phyloP scores from a whole-genome alignment of 1,140 invertebrate genomes.

The Carcinoscorpius rotundicauda region DNA sequence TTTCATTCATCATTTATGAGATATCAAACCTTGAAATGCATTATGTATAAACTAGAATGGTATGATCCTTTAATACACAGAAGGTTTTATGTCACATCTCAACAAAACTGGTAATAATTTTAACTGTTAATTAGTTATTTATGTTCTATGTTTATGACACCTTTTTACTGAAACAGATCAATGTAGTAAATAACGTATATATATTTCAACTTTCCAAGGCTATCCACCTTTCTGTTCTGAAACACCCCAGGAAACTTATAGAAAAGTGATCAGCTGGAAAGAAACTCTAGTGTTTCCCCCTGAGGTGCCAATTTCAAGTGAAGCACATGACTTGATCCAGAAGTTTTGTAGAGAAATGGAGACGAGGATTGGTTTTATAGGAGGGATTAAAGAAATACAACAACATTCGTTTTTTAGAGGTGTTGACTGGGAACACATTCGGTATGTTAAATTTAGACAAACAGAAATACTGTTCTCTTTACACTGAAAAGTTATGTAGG shows the following conservation, averaged over 20 bases:
- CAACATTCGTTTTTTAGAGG: slow-evolving; percentile 42
- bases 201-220: slow-evolving; percentile 39
- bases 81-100: too few species aligned
- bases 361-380: slow-evolving; percentile 46
- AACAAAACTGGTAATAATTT: too few species aligned
- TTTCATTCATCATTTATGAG: too few species aligned
- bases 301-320: slow-evolving; percentile 94
- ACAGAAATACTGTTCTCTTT: too few species aligned
- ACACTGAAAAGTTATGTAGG: too few species aligned
- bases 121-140: too few species aligned
- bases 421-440: slow-evolving; percentile 70
- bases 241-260: slow-evolving; percentile 97
- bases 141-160: too few species aligned
- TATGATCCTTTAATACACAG: too few species aligned
- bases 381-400: slow-evolving; percentile 42
- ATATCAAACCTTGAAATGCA: too few species aligned
- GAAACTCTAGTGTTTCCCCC: slow-evolving; percentile 96
- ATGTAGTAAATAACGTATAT: too few species aligned
- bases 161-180: too few species aligned
- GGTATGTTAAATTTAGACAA: slow-evolving; percentile 8
- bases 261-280: slow-evolving; percentile 99
- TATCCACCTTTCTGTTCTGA: slow-evolving; percentile 99
- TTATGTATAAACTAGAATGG: too few species aligned
- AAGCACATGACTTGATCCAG: slow-evolving; percentile 39
- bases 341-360: slow-evolving; percentile 91